Percentiles rank a stretch among this genome's conserved stretches.
Conservation (phyloP, 1,140 invertebrate genomes). For the Diabrotica virgifera region DNA sequence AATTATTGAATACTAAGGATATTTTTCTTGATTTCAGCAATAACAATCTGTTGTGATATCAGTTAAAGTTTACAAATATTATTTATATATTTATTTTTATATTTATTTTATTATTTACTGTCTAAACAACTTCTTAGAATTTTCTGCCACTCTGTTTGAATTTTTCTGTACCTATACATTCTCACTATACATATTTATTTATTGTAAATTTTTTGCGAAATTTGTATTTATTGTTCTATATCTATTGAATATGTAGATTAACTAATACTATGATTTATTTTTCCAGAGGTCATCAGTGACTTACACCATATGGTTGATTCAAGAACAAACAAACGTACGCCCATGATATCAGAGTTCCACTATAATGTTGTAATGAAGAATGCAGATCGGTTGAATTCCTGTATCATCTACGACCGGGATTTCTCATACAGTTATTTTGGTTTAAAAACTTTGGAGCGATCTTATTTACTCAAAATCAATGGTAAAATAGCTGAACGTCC, state of each 20-base stretch:
- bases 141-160: neutral
- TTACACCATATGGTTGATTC: slow-evolving; percentile 76
- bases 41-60: neutral
- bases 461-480: slow-evolving; percentile 92
- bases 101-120: too few relatives aligned
- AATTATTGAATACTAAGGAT: too few relatives aligned
- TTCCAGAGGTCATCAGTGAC: slow-evolving; percentile 84
- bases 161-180: neutral
- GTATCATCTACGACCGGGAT: slow-evolving; percentile 96
- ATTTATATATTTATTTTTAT: too few relatives aligned
- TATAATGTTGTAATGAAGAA: slow-evolving; percentile 85
- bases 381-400: slow-evolving; percentile 87
- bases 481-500: slow-evolving; percentile 94
- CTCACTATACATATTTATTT: neutral
- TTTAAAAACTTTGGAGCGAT: slow-evolving; percentile 96
- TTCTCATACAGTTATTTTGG: slow-evolving; percentile 99
- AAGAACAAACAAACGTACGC: slow-evolving; percentile 64
- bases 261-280: neutral
- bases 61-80: too few relatives aligned
- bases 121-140: too few relatives aligned
- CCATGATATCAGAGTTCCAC: slow-evolving; percentile 85
- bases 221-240: neutral
- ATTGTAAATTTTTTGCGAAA: neutral
- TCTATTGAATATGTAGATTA: neutral
- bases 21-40: too few relatives aligned